Evolutionary conservation across 2,113 vertebrate species (phyloP).

Genomic region (Oncorhynchus mykiss): DNA sequence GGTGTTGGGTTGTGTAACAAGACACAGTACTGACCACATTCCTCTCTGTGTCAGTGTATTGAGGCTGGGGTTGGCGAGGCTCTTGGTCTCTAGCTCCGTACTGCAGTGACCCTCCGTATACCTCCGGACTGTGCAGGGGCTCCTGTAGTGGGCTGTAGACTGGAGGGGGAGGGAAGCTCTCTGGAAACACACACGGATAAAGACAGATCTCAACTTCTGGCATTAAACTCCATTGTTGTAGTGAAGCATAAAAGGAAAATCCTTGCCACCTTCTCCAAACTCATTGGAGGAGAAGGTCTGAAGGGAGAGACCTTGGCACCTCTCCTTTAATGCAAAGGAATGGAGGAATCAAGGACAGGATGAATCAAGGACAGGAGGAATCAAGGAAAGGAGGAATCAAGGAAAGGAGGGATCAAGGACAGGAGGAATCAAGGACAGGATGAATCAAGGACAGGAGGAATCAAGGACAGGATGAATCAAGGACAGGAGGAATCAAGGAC

Average conservation of each 20-base stretch:
- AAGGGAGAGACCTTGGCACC: too few relatives aligned
- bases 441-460: too few relatives aligned
- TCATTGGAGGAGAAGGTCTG: too few relatives aligned
- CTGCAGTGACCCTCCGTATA: slow-evolving; percentile 2
- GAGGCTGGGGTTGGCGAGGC: neutral
- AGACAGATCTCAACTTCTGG: too few relatives aligned
- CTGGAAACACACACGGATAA: slow-evolving; percentile 25
- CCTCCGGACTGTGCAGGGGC: neutral
- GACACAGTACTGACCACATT: slow-evolving; percentile 56
- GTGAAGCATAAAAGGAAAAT: too few relatives aligned
- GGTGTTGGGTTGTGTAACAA: neutral
- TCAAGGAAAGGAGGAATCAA: too few relatives aligned
- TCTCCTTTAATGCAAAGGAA: neutral
- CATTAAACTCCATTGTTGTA: too few relatives aligned
- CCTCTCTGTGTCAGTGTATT: slow-evolving; percentile 17
- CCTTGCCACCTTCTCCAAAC: too few relatives aligned
- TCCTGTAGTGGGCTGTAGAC: slow-evolving; percentile 26
- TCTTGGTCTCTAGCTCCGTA: neutral
- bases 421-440: too few relatives aligned
- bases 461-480: too few relatives aligned
- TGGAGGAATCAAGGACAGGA: neutral
- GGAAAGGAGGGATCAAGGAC: too few relatives aligned
- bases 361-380: neutral
- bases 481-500: too few relatives aligned
- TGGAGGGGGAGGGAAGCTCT: slow-evolving; percentile 11